phyloP scores from a whole-genome alignment of 1,140 invertebrate genomes.

The Luehdorfia chinensis region DNA sequence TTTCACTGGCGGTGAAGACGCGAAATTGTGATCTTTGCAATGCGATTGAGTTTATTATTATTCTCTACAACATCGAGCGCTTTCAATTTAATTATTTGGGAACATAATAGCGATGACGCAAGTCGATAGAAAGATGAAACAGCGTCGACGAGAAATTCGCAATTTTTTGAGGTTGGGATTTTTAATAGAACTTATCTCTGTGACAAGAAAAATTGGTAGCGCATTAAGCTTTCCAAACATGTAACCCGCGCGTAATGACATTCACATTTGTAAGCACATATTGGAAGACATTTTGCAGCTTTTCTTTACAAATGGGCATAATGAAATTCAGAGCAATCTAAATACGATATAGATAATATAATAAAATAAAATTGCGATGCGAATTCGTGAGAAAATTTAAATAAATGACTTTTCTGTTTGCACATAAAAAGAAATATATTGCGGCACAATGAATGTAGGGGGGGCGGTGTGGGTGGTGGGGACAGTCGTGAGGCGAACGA shows the following conservation, averaged over 20 bases:
- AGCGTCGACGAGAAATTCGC: slow-evolving; percentile 1
- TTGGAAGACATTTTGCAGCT: slow-evolving; percentile 9
- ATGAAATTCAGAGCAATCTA: slow-evolving; percentile 61
- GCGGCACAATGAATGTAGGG: slow-evolving; percentile 74
- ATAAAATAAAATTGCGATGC: slow-evolving; percentile 76
- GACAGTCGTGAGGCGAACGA: slow-evolving; percentile 56
- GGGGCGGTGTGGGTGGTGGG: slow-evolving; percentile 57
- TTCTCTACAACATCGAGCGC: slow-evolving; percentile 63
- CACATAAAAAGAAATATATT: slow-evolving; percentile 77
- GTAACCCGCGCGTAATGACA: background rate
- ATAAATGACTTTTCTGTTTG: slow-evolving; percentile 77
- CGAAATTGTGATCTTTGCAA: slow-evolving; percentile 68
- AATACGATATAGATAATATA: slow-evolving; percentile 75
- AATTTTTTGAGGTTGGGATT: slow-evolving; percentile 6
- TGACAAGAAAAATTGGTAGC: slow-evolving; percentile 8
- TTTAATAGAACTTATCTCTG: slow-evolving; percentile 9
- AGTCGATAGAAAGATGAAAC: slow-evolving; percentile 30
- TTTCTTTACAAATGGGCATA: slow-evolving; percentile 26
- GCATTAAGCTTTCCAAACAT: slow-evolving; percentile 12
- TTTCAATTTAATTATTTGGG: slow-evolving; percentile 72
- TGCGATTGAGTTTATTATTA: slow-evolving; percentile 71
- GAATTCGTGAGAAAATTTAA: slow-evolving; percentile 77
- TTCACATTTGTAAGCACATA: slow-evolving; percentile 3
- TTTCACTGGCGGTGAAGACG: slow-evolving; percentile 19
- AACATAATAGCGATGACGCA: slow-evolving; percentile 55